phyloP scores from a whole-genome alignment of 1,140 invertebrate genomes.

The Camponotus vicinus region DNA sequence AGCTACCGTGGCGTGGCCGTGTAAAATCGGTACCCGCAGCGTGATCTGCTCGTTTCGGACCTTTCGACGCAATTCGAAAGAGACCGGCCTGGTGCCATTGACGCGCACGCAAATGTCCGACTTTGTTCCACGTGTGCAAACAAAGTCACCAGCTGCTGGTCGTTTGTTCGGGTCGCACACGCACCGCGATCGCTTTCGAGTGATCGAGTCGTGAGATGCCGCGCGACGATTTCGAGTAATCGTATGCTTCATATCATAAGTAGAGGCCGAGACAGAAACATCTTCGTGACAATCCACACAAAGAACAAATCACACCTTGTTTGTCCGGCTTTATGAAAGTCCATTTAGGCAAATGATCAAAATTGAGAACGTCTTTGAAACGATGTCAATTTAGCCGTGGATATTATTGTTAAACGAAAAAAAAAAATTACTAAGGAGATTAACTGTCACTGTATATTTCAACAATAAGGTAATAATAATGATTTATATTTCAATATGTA shows the following conservation, averaged over 20 bases:
- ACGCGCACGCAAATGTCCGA: conserved; percentile 47
- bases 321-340: conserved; percentile 12
- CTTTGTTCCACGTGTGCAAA: conserved; percentile 47
- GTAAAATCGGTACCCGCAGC: conserved; percentile 66
- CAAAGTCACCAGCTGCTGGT: conserved; percentile 54
- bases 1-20: conserved; percentile 73
- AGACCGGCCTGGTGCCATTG: neutral
- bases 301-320: conserved; percentile 7
- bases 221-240: conserved; percentile 29
- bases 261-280: neutral
- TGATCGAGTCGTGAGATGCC: neutral
- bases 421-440: neutral
- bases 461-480: neutral
- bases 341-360: conserved; percentile 21
- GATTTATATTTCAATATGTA: neutral
- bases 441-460: neutral
- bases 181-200: neutral
- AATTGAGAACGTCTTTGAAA: conserved; percentile 10
- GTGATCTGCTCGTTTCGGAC: conserved; percentile 55
- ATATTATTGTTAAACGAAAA: conserved; percentile 7
- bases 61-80: conserved; percentile 59
- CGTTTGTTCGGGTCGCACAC: conserved; percentile 1
- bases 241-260: conserved; percentile 10
- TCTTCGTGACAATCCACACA: conserved; percentile 38
- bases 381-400: neutral